Percentiles rank a stretch among this genome's conserved stretches.
Evolutionary conservation across 2,113 vertebrate species (phyloP).

Genomic region (Pica pica): DNA sequence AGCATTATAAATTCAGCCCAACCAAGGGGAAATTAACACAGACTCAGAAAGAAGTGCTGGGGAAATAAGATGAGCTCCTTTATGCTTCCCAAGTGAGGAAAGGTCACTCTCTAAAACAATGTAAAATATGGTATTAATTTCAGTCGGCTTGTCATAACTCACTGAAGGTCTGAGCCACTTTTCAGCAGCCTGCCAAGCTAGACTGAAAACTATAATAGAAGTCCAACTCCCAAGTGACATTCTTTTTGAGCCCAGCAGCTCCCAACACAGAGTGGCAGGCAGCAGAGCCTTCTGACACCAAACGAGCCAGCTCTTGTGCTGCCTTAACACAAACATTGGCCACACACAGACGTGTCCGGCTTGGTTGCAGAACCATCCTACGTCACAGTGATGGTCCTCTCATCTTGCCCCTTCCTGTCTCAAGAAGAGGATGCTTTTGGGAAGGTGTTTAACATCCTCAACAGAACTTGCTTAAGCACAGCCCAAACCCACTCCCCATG

Average conservation of each 20-base stretch:
- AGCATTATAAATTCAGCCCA: background rate
- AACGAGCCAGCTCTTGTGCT: background rate
- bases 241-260: background rate
- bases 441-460: background rate
- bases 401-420: background rate
- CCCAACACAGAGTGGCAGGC: background rate
- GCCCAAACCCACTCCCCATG: background rate
- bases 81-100: background rate
- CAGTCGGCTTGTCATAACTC: background rate
- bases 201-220: background rate
- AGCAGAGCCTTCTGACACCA: background rate
- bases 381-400: background rate
- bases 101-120: slow-evolving; percentile 33
- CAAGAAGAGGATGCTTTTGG: background rate
- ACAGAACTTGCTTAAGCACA: background rate
- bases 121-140: slow-evolving; percentile 47
- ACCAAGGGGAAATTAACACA: background rate
- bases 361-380: background rate
- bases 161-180: slow-evolving; percentile 28
- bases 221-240: background rate
- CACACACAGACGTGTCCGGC: accelerated
- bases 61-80: slow-evolving; percentile 24
- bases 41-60: background rate
- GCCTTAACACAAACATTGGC: background rate
- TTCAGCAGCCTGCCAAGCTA: background rate